Percentiles rank a stretch among this genome's conserved stretches.
Conservation (phyloP, 2,888 invertebrate genomes). For the Leptogaster cylindrica region DNA sequence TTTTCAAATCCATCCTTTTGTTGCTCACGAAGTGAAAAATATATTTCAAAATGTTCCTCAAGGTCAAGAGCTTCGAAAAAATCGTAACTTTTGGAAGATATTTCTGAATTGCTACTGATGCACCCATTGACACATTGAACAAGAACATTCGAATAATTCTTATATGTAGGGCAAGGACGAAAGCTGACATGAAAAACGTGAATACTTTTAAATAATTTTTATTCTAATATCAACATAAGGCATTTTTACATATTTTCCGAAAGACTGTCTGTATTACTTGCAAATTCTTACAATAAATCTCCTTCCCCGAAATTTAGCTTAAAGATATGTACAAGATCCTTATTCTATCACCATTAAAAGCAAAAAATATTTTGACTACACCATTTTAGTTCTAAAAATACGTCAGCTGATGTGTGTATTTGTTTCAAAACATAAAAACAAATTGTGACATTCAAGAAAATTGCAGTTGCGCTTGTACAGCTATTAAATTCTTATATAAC, state of each 20-base stretch:
- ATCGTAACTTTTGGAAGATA: too few relatives aligned
- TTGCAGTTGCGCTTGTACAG: conserved; percentile 16
- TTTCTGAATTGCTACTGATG: too few relatives aligned
- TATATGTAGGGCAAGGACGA: too few relatives aligned
- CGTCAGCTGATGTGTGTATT: conserved; percentile 7
- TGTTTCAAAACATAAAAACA: conserved; percentile 17
- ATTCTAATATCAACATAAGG: conserved; percentile 51
- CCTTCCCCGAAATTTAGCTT: conserved; percentile 7
- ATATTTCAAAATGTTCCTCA: too few relatives aligned
- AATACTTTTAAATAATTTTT: conserved; percentile 30
- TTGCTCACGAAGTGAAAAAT: too few relatives aligned
- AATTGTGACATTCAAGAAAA: neutral
- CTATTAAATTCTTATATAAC: conserved; percentile 39
- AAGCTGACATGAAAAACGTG: too few relatives aligned
- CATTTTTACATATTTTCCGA: conserved; percentile 47
- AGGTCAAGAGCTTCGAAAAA: too few relatives aligned
- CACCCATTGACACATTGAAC: too few relatives aligned
- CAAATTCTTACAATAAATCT: conserved; percentile 8
- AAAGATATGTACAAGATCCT: conserved; percentile 40
- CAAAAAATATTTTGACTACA: conserved; percentile 46
- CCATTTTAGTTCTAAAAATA: conserved; percentile 28
- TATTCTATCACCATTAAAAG: conserved; percentile 48
- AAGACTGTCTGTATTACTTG: conserved; percentile 21
- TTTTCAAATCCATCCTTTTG: too few relatives aligned
- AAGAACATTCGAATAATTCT: too few relatives aligned